These are phyloP conservation scores for Heliornis fulica DNA, from an alignment of 2,113 vertebrate species.

Conservation along the genomic window DNA sequence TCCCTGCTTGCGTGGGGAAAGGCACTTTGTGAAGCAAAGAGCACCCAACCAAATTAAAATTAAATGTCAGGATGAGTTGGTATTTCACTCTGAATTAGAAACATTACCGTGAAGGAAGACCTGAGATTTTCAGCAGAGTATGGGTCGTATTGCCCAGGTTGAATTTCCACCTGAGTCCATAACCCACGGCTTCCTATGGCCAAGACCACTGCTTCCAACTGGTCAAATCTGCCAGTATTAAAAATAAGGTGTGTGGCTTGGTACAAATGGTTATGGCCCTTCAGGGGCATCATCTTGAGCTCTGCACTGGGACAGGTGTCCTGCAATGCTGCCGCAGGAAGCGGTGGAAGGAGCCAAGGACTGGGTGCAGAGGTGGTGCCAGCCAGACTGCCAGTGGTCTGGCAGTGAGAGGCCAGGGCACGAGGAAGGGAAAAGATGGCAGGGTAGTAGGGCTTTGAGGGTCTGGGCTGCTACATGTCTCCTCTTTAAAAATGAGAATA, in stretches of 20 bases:
- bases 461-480: not conserved
- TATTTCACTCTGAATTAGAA: not conserved
- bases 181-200: not conserved
- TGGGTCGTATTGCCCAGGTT: not conserved
- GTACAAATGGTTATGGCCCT: not conserved
- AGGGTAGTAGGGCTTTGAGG: not conserved
- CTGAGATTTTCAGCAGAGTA: not conserved
- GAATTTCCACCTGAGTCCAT: not conserved
- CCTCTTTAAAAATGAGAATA: not conserved
- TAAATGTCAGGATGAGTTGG: not conserved
- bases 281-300: rapidly evolving
- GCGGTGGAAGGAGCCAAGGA: not conserved
- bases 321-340: not conserved
- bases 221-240: not conserved
- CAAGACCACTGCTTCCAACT: not conserved
- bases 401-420: not conserved
- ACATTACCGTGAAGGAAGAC: not conserved
- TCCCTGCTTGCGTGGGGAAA: not conserved
- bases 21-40: not conserved
- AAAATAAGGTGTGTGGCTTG: not conserved
- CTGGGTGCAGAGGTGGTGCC: not conserved
- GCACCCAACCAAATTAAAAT: not conserved
- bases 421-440: not conserved
- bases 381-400: not conserved
- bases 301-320: not conserved